Percentiles rank a stretch among this genome's conserved stretches.
These are phyloP conservation scores for Cotesia congregata DNA, from an alignment of 2,888 invertebrate genomes.

Conservation along the genomic window DNA sequence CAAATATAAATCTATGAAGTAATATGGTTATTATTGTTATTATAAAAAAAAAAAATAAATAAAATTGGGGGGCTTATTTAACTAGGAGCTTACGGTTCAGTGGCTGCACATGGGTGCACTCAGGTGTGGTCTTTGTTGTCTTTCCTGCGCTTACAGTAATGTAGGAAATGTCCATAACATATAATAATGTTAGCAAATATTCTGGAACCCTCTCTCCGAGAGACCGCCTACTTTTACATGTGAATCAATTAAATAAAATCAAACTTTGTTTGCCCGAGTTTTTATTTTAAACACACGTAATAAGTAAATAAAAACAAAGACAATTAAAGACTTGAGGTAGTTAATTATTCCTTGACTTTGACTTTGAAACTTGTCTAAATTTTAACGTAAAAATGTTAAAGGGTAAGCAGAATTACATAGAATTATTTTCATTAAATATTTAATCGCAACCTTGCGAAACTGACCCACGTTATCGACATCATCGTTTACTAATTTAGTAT, in stretches of 20 bases:
- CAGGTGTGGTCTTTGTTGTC: conserved; percentile 52
- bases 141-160: conserved; percentile 46
- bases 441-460: conserved; percentile 31
- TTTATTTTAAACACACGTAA: background rate
- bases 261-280: background rate
- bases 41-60: background rate
- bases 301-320: background rate
- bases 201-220: background rate
- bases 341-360: conserved; percentile 33
- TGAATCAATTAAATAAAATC: background rate
- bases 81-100: conserved; percentile 50
- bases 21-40: background rate
- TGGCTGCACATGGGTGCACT: conserved; percentile 47
- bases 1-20: background rate
- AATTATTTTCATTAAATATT: conserved; percentile 30
- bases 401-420: conserved; percentile 13
- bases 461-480: conserved; percentile 19
- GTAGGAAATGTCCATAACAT: conserved; percentile 48
- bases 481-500: conserved; percentile 2
- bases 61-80: conserved; percentile 41
- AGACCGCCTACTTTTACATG: background rate
- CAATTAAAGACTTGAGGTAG: background rate
- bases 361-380: conserved; percentile 11
- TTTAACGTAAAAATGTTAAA: background rate
- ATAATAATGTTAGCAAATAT: conserved; percentile 19